Percentiles rank a stretch among this genome's conserved stretches.
phyloP scores from a whole-genome alignment of 2,113 vertebrate species.

The Columba livia region DNA sequence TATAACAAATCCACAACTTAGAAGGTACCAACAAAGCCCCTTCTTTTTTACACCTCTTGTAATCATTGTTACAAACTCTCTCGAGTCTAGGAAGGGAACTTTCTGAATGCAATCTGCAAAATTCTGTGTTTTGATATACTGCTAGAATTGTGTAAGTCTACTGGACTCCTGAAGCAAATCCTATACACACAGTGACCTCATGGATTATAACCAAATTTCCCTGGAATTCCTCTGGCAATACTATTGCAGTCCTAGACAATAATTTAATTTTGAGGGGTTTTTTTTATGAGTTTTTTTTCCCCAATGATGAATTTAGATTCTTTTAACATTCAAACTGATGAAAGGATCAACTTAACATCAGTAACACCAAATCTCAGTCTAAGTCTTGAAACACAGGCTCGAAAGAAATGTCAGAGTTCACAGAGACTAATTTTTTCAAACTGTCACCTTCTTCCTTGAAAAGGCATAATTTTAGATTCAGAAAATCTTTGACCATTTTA shows the following conservation, averaged over 20 bases:
- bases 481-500: slow-evolving; percentile 10
- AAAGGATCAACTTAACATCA: neutral
- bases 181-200: neutral
- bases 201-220: neutral
- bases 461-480: neutral
- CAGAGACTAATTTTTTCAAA: neutral
- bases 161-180: neutral
- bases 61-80: neutral
- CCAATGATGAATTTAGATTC: neutral
- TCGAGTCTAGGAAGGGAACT: neutral
- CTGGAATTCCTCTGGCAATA: neutral
- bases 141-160: neutral
- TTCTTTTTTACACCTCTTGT: neutral
- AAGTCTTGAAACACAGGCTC: neutral
- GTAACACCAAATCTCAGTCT: slow-evolving; percentile 1
- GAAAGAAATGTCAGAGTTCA: neutral
- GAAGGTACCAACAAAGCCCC: neutral
- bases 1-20: neutral
- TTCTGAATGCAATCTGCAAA: neutral
- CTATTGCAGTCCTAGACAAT: neutral
- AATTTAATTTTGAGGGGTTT: slow-evolving; percentile 31
- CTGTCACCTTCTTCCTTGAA: neutral
- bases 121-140: neutral
- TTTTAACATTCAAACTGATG: slow-evolving; percentile 17
- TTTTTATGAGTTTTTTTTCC: neutral